Conservation (phyloP, 2,797 vertebrate genomes). For the Cyclura pinguis region DNA sequence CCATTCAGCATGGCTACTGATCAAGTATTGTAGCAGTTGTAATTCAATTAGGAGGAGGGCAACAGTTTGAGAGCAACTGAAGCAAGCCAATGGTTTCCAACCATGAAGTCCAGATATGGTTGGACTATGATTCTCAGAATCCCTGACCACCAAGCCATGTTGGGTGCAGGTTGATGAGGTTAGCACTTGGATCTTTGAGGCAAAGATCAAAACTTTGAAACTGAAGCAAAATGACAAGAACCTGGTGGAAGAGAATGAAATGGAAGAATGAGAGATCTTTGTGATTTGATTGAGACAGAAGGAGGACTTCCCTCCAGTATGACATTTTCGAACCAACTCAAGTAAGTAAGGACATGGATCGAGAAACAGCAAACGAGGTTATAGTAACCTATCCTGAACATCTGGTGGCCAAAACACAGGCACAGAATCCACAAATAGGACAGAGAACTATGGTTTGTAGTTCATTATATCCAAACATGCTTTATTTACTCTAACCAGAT, state of each 20-base stretch:
- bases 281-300: not conserved
- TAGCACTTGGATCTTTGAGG: not conserved
- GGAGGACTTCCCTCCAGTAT: not conserved
- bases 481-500: slow-evolving; percentile 16
- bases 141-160: no score
- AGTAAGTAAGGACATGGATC: not conserved
- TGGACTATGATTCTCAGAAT: no score
- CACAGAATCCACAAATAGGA: not conserved
- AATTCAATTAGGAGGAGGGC: no score
- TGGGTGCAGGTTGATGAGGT: no score
- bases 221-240: not conserved
- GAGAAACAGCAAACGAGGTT: not conserved
- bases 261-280: not conserved
- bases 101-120: no score
- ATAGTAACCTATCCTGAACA: not conserved
- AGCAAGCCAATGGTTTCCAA: no score
- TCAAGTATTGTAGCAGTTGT: not conserved
- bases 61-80: no score
- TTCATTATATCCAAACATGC: slow-evolving; percentile 9
- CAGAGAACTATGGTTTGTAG: not conserved
- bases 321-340: not conserved
- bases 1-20: not conserved
- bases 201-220: slow-evolving; percentile 2
- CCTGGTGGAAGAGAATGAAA: not conserved
- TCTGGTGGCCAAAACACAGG: not conserved